Evolutionary conservation across 2,797 vertebrate genomes (phyloP).

Genomic region (Octomys mimax): DNA sequence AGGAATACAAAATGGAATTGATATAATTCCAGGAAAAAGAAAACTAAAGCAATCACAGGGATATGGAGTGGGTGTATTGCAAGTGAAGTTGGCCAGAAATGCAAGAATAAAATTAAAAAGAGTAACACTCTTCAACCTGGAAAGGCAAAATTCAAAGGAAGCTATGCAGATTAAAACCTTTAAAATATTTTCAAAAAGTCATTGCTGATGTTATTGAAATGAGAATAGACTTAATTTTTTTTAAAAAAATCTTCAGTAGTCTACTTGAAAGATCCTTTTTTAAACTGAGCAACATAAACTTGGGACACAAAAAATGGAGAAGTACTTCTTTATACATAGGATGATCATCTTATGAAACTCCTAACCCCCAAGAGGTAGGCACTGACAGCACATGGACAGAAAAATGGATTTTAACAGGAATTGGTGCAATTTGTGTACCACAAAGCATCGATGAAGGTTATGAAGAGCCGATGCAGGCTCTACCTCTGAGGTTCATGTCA

Average conservation of each 20-base stretch:
- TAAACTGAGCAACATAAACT: constrained; percentile 25
- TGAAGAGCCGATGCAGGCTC: not conserved
- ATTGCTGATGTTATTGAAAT: not conserved
- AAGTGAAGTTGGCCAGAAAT: not conserved
- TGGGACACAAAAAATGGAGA: not conserved
- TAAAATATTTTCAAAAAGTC: constrained; percentile 1
- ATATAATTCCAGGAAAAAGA: constrained; percentile 1
- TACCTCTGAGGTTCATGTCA: constrained; percentile 64
- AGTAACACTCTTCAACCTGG: not conserved
- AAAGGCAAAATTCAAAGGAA: constrained; percentile 28
- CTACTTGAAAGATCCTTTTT: not conserved
- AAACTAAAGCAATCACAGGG: not conserved
- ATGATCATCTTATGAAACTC: constrained; percentile 54
- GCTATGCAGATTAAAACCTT: constrained; percentile 10
- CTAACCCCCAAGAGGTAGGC: constrained; percentile 22
- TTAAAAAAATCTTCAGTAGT: constrained; percentile 52
- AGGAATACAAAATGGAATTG: not conserved
- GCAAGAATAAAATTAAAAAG: not conserved
- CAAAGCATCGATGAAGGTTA: not conserved
- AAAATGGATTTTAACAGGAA: constrained; percentile 41
- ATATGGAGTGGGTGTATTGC: not conserved
- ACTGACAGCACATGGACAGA: not conserved
- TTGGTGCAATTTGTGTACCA: constrained; percentile 37
- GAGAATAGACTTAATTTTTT: constrained; percentile 20
- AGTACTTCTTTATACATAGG: not conserved